Conservation (phyloP, 1,140 invertebrate species). For the Drosophila bocqueti region DNA sequence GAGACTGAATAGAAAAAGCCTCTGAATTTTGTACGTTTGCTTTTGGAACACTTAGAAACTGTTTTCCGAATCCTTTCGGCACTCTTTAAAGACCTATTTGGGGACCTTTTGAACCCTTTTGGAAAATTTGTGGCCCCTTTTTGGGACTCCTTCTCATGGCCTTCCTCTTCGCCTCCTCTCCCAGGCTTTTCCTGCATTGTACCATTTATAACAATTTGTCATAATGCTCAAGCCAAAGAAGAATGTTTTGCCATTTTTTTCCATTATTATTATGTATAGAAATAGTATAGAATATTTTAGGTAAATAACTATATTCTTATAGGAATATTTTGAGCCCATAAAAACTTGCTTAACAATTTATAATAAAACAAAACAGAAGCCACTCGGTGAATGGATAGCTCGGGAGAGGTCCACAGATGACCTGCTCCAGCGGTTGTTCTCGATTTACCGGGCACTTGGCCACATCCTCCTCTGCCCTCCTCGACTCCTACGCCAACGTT, state of each 20-base stretch:
- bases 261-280: too few species aligned
- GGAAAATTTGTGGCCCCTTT: too few species aligned
- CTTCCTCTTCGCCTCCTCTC: not conserved
- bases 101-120: too few species aligned
- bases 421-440: not conserved
- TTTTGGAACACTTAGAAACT: not conserved
- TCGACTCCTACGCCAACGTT: not conserved
- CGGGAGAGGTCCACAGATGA: not conserved
- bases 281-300: too few species aligned
- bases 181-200: not conserved
- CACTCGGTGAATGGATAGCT: not conserved
- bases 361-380: not conserved
- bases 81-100: not conserved
- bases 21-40: too few species aligned
- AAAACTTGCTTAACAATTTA: not conserved
- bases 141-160: not conserved
- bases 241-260: too few species aligned
- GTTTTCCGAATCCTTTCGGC: not conserved
- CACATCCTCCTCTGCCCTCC: not conserved
- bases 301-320: too few species aligned
- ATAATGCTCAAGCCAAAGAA: too few species aligned
- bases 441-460: accelerated
- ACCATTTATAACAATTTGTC: not conserved
- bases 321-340: too few species aligned
- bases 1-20: too few species aligned